Base-by-base conservation (phyloP, 2,888 invertebrate genomes). In the Galeruca laticollis region DNA sequence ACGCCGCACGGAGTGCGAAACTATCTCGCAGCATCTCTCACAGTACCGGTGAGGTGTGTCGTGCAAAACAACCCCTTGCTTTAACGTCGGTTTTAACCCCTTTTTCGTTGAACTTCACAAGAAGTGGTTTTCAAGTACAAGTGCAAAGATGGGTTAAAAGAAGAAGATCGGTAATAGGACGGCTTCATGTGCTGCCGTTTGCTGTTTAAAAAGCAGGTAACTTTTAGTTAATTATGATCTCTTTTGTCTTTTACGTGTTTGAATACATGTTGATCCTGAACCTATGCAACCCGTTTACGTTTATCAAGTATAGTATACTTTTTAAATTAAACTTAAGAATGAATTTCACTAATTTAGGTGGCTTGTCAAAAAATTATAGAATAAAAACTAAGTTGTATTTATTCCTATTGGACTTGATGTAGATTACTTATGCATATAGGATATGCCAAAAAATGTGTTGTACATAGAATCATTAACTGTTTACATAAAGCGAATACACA, bases 1-100 rank as follows among this genome's bases (percentile, higher is more conserved):
- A 78, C 82, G 81, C 77, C 83, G 83, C 84, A 81, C 81, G 74
- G 60, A 60, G 67, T 68, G 71, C 72, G 56, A 72, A 75, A 72
- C 72, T 72, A 72, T 74, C 73, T 65, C 68, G 35, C 74, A 75
- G 81, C 82, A 78, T 82, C 77, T 72, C 75, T 74, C 69, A 73
- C 73, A 74, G 77, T 73, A 82, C 80, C 82, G 81, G 79, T 62
- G 80, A 82, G 82, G 82, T 82, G 83, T 82, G 82, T 78, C 82
- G 78, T 59, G 70, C 67, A 57, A 61, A 35, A 63, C 56, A 54
- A 65, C 33, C 59, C 72, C 47, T 57, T 68, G 56, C 26, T 26
- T 60, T 43, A 61, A 57, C 68, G 62, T 35, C 56, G 62, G 37
- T 26, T 60, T 66, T 56, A 68, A 54, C 60, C 67, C 67, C 26